Base-by-base conservation (phyloP, 2,797 vertebrate species). In the Cirrhinus molitorella region DNA sequence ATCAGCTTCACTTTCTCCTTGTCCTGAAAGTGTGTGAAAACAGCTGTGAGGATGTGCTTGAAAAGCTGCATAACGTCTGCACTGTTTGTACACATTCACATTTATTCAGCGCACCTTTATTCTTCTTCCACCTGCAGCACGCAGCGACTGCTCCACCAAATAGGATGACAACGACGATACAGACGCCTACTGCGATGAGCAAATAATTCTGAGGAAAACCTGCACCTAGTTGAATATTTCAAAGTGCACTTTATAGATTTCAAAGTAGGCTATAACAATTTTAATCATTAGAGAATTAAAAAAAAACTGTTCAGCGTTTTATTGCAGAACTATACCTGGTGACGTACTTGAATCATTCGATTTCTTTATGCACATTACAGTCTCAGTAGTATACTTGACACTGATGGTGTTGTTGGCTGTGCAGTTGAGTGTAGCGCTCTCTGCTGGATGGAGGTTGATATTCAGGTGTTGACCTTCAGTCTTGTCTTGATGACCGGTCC, bases 401-500 rank as follows among this genome's bases (percentile, higher is more conserved):
- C 73, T 86, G 79, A 88, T 0, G 0, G 0, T 0, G 23, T 89
- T 90, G 17, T 2, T 67, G 8, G 67, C 13, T 0, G 34, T 92
- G 61, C 93, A 94, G 80, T 4, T 90, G 53, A 93, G 16, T 0
- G 0, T 7, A 0, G 66, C 80, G 0, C 2, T 88, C 2, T 88
- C 87, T 74, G 75, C 1, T 28, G 3, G 49, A 1, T 0, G 1
- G 17, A 90, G 16, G 5, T 0, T 3, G 65, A 89, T 28, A 0
- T 57, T 43, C 71, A 88, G 61, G 0, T 6, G 51, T 55, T 82
- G 0, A 28, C 86, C 92, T 14, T 3, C 19, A 4, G 0, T 40
- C 0, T 0, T 2, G 19, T 2, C 88, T 55, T 51, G 16, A 5
- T n/a, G 53, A 9, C 70, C 25, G 0, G 73, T 85, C 92, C 89